Evolutionary conservation across 2,888 invertebrate genomes (phyloP).

Genomic region (Dryobotodes eremita): DNA sequence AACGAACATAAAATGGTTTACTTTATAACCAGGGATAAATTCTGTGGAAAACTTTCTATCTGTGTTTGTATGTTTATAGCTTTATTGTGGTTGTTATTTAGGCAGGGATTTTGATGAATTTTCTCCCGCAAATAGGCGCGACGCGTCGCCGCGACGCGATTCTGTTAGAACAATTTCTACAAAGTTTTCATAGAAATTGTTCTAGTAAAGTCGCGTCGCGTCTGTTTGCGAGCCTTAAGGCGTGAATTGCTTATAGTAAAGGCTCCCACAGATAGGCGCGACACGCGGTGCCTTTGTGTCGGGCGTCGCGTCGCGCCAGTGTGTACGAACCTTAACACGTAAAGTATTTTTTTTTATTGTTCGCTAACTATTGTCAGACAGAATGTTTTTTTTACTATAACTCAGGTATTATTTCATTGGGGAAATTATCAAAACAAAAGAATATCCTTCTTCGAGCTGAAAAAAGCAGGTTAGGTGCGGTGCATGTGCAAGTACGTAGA

Average conservation of each 20-base stretch:
- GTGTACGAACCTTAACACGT: too few relatives aligned
- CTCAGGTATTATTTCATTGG: not conserved
- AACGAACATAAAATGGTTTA: constrained; percentile 40
- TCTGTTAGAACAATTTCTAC: too few relatives aligned
- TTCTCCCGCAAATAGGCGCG: too few relatives aligned
- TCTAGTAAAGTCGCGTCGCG: too few relatives aligned
- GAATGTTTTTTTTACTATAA: not conserved
- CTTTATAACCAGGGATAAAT: constrained; percentile 42
- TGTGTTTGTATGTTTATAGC: constrained; percentile 4
- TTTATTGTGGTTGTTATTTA: constrained; percentile 3
- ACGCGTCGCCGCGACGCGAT: too few relatives aligned
- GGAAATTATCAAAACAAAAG: not conserved
- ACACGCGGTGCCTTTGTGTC: too few relatives aligned
- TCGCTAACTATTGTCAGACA: not conserved
- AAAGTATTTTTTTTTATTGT: not conserved
- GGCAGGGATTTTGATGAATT: constrained; percentile 8
- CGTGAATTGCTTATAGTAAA: not conserved
- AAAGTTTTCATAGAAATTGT: too few relatives aligned
- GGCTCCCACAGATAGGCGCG: too few relatives aligned
- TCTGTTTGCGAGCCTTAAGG: too few relatives aligned
- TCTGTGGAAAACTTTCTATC: constrained; percentile 14
- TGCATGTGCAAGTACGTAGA: not conserved
- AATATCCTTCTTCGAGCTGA: not conserved
- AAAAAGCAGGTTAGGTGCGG: not conserved
- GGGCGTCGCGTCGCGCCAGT: too few relatives aligned